These are phyloP conservation scores for Oikopleura albicans DNA, from an alignment of 23 tunicate species.

Conservation along the genomic window DNA sequence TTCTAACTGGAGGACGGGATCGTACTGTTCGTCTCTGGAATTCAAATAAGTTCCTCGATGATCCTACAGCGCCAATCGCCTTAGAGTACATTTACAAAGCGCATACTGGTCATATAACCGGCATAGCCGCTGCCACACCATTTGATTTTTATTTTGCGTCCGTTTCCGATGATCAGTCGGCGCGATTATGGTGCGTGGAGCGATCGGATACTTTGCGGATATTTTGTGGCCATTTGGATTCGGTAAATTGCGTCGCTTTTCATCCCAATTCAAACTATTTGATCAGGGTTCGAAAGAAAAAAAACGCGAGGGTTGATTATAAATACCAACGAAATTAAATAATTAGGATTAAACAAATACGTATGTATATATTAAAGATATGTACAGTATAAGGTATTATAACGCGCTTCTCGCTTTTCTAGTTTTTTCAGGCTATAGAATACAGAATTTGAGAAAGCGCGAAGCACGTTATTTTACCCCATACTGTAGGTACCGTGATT, in stretches of 20 bases:
- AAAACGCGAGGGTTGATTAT: too few species aligned
- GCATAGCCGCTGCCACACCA: not conserved
- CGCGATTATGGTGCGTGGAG: not conserved
- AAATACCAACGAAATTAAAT: too few species aligned
- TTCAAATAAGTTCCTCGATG: conserved; percentile 18
- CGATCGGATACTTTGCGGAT: not conserved
- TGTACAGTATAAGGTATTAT: too few species aligned
- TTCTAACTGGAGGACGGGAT: conserved; percentile 60
- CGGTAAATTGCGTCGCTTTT: not conserved
- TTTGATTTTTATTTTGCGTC: conserved; percentile 11
- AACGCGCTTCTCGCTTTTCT: too few species aligned
- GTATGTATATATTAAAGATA: too few species aligned
- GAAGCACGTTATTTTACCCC: too few species aligned
- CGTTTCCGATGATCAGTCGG: not conserved
- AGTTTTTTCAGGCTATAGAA: too few species aligned
- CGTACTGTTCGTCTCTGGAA: conserved; percentile 59
- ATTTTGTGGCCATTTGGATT: not conserved
- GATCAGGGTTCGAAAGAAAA: too few species aligned
- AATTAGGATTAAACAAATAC: too few species aligned
- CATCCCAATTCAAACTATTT: conserved; percentile 10
- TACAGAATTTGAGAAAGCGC: too few species aligned
- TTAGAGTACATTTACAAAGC: not conserved
- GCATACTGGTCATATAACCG: not conserved
- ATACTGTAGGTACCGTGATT: too few species aligned
- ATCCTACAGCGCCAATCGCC: not conserved